Evolutionary conservation across 2,888 invertebrate species (phyloP).

Genomic region (Rotaria sp.): DNA sequence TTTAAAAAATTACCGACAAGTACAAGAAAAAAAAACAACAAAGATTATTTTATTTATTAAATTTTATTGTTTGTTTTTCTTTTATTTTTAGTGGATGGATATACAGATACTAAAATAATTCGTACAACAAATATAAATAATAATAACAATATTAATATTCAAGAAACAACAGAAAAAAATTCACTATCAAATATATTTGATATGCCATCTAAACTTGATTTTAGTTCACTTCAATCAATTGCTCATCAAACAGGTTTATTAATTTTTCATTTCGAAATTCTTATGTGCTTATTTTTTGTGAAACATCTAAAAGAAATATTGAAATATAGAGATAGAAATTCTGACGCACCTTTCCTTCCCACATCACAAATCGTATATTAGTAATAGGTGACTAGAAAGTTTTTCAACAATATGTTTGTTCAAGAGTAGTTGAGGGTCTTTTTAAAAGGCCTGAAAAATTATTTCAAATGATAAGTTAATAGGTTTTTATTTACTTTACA

Average conservation of each 20-base stretch:
- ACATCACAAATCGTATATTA: too few relatives aligned
- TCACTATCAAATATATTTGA: background rate
- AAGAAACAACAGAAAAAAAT: background rate
- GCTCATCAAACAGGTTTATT: background rate
- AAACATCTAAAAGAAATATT: too few relatives aligned
- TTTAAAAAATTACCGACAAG: background rate
- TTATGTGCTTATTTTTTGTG: too few relatives aligned
- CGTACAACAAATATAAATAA: background rate
- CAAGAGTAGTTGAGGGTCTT: too few relatives aligned
- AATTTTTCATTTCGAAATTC: background rate
- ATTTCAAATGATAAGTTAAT: too few relatives aligned
- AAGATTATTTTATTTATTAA: background rate
- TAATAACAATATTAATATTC: background rate
- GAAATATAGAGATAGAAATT: too few relatives aligned
- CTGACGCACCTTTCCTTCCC: too few relatives aligned
- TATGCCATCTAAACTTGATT: background rate
- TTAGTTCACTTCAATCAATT: slow-evolving; percentile 19
- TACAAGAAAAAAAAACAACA: background rate
- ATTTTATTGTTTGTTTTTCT: background rate
- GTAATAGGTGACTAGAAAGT: too few relatives aligned
- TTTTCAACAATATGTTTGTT: too few relatives aligned
- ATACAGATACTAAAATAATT: background rate
- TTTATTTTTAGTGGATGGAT: background rate
- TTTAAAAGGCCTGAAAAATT: too few relatives aligned
- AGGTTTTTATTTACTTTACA: too few relatives aligned